Evolutionary conservation across 2,797 vertebrate genomes (phyloP).

Genomic region (Cryptoprocta ferox): DNA sequence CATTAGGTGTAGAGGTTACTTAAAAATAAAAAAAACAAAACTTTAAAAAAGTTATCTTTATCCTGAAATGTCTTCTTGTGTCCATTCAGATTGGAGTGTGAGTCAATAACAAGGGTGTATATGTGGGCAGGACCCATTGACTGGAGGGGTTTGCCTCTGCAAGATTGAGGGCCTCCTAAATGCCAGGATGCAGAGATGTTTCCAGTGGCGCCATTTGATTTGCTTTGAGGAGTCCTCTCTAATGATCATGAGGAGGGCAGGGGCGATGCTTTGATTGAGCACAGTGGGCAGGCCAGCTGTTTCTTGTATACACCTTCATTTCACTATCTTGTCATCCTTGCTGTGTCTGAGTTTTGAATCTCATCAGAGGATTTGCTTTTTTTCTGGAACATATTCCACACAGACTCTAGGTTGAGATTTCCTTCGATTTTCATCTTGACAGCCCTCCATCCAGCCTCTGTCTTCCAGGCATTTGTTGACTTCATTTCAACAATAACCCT

Average conservation of each 20-base stretch:
- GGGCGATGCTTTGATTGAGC: not conserved
- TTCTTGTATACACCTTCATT: not conserved
- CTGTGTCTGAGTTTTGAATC: not conserved
- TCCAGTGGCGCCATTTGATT: not conserved
- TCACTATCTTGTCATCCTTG: rapidly evolving
- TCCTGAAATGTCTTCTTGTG: not conserved
- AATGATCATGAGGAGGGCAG: rapidly evolving
- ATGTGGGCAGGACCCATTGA: not conserved
- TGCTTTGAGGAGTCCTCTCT: not conserved
- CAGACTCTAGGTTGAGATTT: not conserved
- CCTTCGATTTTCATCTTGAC: not conserved
- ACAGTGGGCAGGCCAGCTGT: too few species aligned
- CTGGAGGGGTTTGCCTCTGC: not conserved
- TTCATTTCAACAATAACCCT: not conserved
- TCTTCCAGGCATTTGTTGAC: not conserved
- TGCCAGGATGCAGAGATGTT: not conserved
- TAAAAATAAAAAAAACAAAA: too few species aligned
- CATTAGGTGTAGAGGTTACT: too few species aligned
- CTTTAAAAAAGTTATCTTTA: not conserved
- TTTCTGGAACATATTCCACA: rapidly evolving
- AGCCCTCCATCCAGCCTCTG: not conserved
- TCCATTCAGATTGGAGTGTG: not conserved
- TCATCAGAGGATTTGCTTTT: not conserved
- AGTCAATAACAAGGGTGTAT: not conserved
- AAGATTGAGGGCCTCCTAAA: not conserved